Percentiles rank a stretch among this genome's conserved stretches.
These are phyloP conservation scores for Drosophila persimilis DNA, from an alignment of 1,140 invertebrate species.

Conservation along the genomic window DNA sequence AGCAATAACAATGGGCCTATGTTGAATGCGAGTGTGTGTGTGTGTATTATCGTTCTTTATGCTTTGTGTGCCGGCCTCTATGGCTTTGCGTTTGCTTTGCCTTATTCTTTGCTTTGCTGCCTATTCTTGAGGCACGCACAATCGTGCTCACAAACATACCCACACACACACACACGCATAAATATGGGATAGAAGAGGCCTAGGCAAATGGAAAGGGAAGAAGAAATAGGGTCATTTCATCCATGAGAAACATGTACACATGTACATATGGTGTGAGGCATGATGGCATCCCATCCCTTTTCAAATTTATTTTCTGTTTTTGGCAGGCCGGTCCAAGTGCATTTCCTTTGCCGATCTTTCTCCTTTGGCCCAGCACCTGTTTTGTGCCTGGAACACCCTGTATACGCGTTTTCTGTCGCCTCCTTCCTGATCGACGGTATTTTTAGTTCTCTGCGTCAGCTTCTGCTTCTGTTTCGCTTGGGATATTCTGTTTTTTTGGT, in stretches of 20 bases:
- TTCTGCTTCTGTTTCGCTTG: constrained; percentile 48
- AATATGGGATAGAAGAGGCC: constrained; percentile 49
- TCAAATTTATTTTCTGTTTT: constrained; percentile 34
- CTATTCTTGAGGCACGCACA: constrained; percentile 58
- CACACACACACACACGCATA: constrained; percentile 22
- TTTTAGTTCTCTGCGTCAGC: constrained; percentile 66
- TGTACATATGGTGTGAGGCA: constrained; percentile 15
- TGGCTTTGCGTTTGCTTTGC: constrained; percentile 30
- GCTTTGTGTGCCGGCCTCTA: constrained; percentile 64
- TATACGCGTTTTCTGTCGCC: constrained; percentile 27
- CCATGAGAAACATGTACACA: constrained; percentile 19
- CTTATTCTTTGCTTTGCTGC: constrained; percentile 44
- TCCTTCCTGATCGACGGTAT: constrained; percentile 58
- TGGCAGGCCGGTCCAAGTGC: constrained; percentile 31
- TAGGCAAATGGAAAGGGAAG: constrained; percentile 16
- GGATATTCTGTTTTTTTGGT: constrained; percentile 29
- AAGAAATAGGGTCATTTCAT: constrained; percentile 68
- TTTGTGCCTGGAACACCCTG: constrained; percentile 53
- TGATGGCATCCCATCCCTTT: constrained; percentile 27
- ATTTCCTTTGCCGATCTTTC: constrained; percentile 9
- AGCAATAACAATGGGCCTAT: constrained; percentile 42
- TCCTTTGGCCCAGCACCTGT: constrained; percentile 52
- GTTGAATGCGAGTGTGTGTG: constrained; percentile 11
- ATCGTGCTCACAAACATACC: constrained; percentile 26
- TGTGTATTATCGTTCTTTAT: constrained; percentile 70